A percentile compares a stretch with the other conserved stretches of the same genome.
Evolutionary conservation across 2,888 invertebrate species (phyloP).

Genomic region (Cantharis rufa): DNA sequence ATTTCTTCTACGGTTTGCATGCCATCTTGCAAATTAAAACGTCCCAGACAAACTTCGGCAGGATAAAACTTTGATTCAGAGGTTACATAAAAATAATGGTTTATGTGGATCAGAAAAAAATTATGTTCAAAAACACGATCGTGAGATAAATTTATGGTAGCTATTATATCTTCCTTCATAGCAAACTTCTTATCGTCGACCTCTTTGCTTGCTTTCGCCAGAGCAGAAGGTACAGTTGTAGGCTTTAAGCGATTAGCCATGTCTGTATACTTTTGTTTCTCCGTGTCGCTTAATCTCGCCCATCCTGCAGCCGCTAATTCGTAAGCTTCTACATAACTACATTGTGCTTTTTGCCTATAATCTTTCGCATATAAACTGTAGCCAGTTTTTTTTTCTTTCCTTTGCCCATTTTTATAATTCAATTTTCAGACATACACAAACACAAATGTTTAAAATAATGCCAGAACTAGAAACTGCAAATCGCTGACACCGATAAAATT

Average conservation of each 20-base stretch:
- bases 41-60: neutral
- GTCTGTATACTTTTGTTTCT: neutral
- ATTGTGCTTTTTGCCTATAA: rapidly evolving
- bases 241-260: neutral
- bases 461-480: too few relatives aligned
- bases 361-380: neutral
- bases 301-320: neutral
- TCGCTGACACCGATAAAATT: too few relatives aligned
- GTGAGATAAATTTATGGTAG: neutral
- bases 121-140: neutral
- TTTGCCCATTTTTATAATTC: neutral
- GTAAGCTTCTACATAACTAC: neutral
- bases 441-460: too few relatives aligned
- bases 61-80: neutral
- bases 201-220: neutral
- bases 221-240: too few relatives aligned
- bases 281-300: rapidly evolving
- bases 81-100: neutral
- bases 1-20: neutral
- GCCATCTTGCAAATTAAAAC: neutral
- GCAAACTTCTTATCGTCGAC: neutral
- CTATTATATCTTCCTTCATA: neutral
- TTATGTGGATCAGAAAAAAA: neutral
- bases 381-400: neutral
- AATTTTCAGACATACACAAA: neutral